phyloP scores from a whole-genome alignment of 2,797 vertebrate species.

The Melanotaenia boesemani region DNA sequence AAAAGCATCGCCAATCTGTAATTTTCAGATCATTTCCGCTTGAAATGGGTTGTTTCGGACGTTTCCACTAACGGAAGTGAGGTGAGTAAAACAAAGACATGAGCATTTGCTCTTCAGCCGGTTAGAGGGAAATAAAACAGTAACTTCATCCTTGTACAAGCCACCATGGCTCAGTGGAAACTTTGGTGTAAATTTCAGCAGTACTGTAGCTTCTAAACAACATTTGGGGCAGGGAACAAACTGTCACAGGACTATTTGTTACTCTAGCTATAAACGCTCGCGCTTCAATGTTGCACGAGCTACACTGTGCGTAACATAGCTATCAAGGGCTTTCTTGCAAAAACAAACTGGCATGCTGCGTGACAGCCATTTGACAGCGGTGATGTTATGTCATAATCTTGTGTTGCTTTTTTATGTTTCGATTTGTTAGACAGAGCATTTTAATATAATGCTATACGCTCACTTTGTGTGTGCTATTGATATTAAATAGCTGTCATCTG shows the following conservation, averaged over 20 bases:
- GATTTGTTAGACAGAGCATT: background rate
- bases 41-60: slow-evolving; percentile 34
- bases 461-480: background rate
- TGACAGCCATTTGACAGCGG: background rate
- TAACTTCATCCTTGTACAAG: slow-evolving; percentile 3
- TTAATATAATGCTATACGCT: background rate
- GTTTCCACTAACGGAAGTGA: slow-evolving; percentile 40
- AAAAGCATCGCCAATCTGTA: slow-evolving; percentile 1
- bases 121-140: slow-evolving; percentile 2
- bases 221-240: background rate
- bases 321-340: slow-evolving; percentile 9
- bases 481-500: background rate
- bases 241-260: background rate
- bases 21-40: background rate
- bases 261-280: background rate
- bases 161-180: slow-evolving; percentile 2
- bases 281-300: background rate
- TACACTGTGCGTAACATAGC: background rate
- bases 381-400: background rate
- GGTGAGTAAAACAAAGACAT: slow-evolving; percentile 54
- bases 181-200: background rate
- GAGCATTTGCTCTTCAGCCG: background rate
- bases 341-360: slow-evolving; percentile 19
- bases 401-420: background rate
- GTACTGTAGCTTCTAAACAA: background rate